Percentiles rank a stretch among this genome's conserved stretches.
These are phyloP conservation scores for Heterodera carotae DNA, from an alignment of 1,140 invertebrate species.

Conservation along the genomic window DNA sequence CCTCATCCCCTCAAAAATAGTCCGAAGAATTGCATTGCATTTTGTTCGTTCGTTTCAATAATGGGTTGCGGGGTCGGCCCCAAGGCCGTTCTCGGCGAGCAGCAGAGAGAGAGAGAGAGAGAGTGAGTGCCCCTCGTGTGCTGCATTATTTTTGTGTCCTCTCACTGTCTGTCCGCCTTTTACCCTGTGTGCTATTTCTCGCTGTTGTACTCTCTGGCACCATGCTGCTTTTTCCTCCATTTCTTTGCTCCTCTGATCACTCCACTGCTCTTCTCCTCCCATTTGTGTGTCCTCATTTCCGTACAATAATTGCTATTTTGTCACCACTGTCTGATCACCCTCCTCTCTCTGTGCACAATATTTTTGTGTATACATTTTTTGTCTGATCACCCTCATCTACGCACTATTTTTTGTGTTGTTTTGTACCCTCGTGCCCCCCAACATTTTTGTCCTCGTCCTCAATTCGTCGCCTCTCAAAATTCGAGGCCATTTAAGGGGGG, in stretches of 20 bases:
- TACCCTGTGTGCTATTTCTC: background rate
- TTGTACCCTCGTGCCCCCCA: background rate
- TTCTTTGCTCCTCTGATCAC: background rate
- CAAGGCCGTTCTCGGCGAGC: too few species aligned
- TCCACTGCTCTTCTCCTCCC: too few species aligned
- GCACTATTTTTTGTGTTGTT: background rate
- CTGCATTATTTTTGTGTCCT: too few species aligned
- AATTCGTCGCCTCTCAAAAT: constrained; percentile 7
- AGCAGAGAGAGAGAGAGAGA: too few species aligned
- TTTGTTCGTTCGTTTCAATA: too few species aligned
- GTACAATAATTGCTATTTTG: too few species aligned
- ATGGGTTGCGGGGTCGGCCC: too few species aligned
- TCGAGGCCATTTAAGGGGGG: constrained; percentile 1
- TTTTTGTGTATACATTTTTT: background rate
- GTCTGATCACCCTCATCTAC: background rate
- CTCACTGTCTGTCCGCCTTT: background rate
- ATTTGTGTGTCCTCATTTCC: too few species aligned
- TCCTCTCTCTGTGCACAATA: background rate
- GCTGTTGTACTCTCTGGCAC: background rate
- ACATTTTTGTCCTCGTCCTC: constrained; percentile 8
- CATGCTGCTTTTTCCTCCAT: background rate
- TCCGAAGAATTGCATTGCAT: too few species aligned
- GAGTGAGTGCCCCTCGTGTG: too few species aligned
- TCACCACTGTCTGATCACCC: constrained; percentile 3
- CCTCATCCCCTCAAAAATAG: too few species aligned